Percentiles rank a stretch among this genome's conserved stretches.
Conservation (phyloP, 2,113 vertebrate species). For the Mobula birostris region DNA sequence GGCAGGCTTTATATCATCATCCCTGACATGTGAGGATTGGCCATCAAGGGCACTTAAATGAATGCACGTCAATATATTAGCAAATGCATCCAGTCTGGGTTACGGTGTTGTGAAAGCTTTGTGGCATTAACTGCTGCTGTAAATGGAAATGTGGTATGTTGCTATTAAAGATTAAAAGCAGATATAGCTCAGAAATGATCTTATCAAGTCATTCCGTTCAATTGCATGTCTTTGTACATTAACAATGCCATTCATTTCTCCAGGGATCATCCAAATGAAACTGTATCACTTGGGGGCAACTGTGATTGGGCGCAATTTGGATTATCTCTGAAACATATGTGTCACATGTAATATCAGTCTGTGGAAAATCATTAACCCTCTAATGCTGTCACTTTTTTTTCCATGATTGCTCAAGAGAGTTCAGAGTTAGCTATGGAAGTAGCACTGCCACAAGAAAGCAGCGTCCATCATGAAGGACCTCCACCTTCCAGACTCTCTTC, state of each 20-base stretch:
- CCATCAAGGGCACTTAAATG: background rate
- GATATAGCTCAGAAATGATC: conserved; percentile 21
- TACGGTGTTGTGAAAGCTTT: conserved; percentile 13
- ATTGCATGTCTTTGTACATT: conserved; percentile 23
- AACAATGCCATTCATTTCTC: conserved; percentile 1
- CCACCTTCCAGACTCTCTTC: no score
- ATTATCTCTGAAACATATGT: background rate
- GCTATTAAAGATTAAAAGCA: conserved; percentile 38
- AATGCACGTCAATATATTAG: conserved; percentile 28
- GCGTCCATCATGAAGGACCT: no score
- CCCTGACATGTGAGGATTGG: background rate
- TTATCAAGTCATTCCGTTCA: conserved; percentile 28
- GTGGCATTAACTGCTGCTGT: conserved; percentile 26
- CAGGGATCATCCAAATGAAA: background rate
- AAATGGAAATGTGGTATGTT: conserved; percentile 31
- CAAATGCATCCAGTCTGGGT: conserved; percentile 4
- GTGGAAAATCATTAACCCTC: no score
- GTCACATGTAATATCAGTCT: no score
- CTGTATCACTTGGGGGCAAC: background rate
- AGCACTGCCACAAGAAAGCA: no score
- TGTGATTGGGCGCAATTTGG: background rate
- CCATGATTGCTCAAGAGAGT: no score
- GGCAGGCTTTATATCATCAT: background rate
- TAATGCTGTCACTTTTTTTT: no score
- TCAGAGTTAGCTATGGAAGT: no score